Percentiles rank a stretch among this genome's conserved stretches.
Conservation (phyloP, 1,140 invertebrate species). For the Drosophila nikananu region DNA sequence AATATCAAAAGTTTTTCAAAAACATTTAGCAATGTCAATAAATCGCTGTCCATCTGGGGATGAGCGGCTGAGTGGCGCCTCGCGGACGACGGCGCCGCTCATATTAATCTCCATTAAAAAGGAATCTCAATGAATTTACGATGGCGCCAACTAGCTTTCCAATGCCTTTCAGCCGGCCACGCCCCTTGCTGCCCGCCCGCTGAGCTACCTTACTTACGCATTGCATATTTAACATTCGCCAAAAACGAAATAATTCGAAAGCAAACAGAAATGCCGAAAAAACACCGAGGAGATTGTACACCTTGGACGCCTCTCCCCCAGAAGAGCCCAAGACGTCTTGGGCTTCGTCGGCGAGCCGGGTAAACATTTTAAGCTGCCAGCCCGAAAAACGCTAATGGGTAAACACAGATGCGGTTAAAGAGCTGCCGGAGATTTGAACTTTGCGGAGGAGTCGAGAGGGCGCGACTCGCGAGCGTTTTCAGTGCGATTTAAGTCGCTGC, state of each 20-base stretch:
- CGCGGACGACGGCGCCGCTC: slow-evolving; percentile 24
- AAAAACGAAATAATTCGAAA: slow-evolving; percentile 57
- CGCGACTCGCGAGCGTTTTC: slow-evolving; percentile 11
- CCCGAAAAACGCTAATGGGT: slow-evolving; percentile 77
- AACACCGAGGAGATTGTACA: slow-evolving; percentile 40
- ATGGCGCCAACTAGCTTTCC: slow-evolving; percentile 68
- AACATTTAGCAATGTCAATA: slow-evolving; percentile 83
- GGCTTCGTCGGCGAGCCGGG: slow-evolving; percentile 51
- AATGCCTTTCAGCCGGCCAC: slow-evolving; percentile 53
- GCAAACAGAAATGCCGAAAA: slow-evolving; percentile 44
- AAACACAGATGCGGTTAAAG: slow-evolving; percentile 71
- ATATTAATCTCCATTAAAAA: slow-evolving; percentile 84
- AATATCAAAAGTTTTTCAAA: slow-evolving; percentile 66
- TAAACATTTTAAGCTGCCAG: slow-evolving; percentile 78
- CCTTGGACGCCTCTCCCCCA: slow-evolving; percentile 23
- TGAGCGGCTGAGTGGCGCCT: slow-evolving; percentile 31
- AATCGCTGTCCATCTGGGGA: slow-evolving; percentile 13
- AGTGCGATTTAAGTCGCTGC: slow-evolving; percentile 31
- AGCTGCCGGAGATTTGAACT: slow-evolving; percentile 41
- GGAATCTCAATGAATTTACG: slow-evolving; percentile 81
- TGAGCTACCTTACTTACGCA: slow-evolving; percentile 55
- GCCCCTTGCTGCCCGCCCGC: slow-evolving; percentile 2
- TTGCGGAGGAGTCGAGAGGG: slow-evolving; percentile 41
- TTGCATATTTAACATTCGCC: slow-evolving; percentile 52
- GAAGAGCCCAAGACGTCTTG: slow-evolving; percentile 21